These are phyloP conservation scores for Ambastaia sidthimunki DNA, from an alignment of 2,797 vertebrate genomes.

Conservation along the genomic window DNA sequence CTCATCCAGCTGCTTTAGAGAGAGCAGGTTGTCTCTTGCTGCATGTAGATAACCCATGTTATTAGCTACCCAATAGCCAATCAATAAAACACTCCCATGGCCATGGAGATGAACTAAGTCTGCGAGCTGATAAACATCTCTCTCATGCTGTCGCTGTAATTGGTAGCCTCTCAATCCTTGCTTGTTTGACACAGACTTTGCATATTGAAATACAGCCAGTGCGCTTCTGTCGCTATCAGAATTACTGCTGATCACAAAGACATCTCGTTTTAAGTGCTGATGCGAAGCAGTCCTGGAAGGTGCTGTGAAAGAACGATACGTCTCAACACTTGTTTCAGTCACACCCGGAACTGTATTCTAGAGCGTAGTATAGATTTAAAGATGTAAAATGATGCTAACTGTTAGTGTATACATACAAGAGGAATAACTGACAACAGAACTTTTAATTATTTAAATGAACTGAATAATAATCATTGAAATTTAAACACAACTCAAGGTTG, in stretches of 20 bases:
- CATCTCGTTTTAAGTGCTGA: conserved; percentile 51
- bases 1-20: conserved; percentile 75
- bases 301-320: conserved; percentile 15
- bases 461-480: too few species aligned
- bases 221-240: conserved; percentile 48
- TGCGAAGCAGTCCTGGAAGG: conserved; percentile 37
- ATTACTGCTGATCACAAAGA: conserved; percentile 57
- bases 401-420: too few species aligned
- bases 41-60: conserved; percentile 86
- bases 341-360: neutral
- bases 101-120: conserved; percentile 76
- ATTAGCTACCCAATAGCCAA: conserved; percentile 84
- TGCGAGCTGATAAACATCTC: conserved; percentile 83
- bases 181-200: conserved; percentile 79
- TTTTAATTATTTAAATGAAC: too few species aligned
- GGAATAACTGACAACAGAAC: too few species aligned
- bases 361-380: neutral
- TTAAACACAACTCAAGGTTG: too few species aligned
- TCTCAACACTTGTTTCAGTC: conserved; percentile 32
- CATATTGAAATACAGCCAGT: conserved; percentile 76
- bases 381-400: neutral
- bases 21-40: conserved; percentile 76
- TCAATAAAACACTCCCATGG: conserved; percentile 82
- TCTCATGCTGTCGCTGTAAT: conserved; percentile 77
- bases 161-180: conserved; percentile 81